Evolutionary conservation across 2,888 invertebrate genomes (phyloP).

Genomic region (Chromoteleia sp.): DNA sequence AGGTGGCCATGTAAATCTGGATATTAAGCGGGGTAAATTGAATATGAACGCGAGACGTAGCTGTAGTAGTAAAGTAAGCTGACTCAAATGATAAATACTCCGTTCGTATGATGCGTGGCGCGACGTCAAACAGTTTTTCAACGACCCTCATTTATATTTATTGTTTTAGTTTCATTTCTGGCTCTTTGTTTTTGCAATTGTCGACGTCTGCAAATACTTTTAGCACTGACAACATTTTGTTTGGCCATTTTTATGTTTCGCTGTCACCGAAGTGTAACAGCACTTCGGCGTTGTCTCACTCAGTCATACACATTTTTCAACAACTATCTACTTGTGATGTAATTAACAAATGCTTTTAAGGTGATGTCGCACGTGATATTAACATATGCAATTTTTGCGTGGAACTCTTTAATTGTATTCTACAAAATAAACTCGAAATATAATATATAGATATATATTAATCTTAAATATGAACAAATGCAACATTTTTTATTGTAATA

Average conservation of each 20-base stretch:
- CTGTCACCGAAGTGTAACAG: constrained; percentile 17
- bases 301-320: constrained; percentile 32
- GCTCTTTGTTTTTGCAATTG: constrained; percentile 24
- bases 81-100: constrained; percentile 35
- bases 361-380: too few relatives aligned
- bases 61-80: constrained; percentile 41
- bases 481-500: too few relatives aligned
- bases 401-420: too few relatives aligned
- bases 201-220: constrained; percentile 48
- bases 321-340: constrained; percentile 2
- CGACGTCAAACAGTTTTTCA: constrained; percentile 26
- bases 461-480: too few relatives aligned
- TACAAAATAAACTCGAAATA: too few relatives aligned
- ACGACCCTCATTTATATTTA: constrained; percentile 34
- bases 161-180: constrained; percentile 37
- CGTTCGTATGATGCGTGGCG: neutral
- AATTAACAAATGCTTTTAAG: too few relatives aligned
- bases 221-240: constrained; percentile 28
- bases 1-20: constrained; percentile 36
- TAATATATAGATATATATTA: too few relatives aligned
- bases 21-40: constrained; percentile 53
- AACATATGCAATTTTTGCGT: too few relatives aligned
- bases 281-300: too few relatives aligned
- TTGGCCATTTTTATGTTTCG: constrained; percentile 12
- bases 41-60: constrained; percentile 30